Conservation (phyloP, 2,797 vertebrate species). For the Diplodus puntazzo region DNA sequence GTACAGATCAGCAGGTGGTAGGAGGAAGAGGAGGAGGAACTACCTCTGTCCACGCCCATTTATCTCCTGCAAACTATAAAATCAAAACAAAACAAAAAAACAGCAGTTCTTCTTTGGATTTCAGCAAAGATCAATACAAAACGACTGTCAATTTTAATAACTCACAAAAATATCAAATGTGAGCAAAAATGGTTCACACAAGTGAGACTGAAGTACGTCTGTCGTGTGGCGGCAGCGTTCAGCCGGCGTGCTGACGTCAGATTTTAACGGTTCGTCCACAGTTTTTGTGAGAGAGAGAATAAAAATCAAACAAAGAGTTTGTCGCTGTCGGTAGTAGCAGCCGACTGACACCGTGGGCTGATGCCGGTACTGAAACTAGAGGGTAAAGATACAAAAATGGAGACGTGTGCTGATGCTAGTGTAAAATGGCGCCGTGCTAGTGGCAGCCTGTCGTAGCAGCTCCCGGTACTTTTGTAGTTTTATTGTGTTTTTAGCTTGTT, state of each 20-base stretch:
- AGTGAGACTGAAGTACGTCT: background rate
- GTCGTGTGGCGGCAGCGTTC: background rate
- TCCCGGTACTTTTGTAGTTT: no score
- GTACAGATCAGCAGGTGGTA: background rate
- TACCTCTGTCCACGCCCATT: slow-evolving; percentile 15
- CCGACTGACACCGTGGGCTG: no score
- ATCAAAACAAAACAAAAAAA: background rate
- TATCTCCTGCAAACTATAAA: background rate
- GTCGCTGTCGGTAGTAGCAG: no score
- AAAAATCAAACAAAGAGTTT: background rate
- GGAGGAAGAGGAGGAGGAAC: background rate
- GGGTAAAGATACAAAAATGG: no score
- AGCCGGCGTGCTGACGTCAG: background rate
- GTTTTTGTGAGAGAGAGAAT: background rate
- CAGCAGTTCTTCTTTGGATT: background rate
- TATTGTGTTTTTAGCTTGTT: no score
- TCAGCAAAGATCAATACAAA: background rate
- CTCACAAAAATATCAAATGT: background rate
- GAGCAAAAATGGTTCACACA: background rate
- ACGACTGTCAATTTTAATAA: background rate
- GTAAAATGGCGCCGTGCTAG: no score
- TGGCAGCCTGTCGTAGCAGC: no score
- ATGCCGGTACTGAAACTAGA: no score
- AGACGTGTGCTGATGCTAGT: no score
- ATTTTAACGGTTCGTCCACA: background rate